These are phyloP conservation scores for Rhagonycha fulva DNA, from an alignment of 2,888 invertebrate genomes.

Conservation along the genomic window DNA sequence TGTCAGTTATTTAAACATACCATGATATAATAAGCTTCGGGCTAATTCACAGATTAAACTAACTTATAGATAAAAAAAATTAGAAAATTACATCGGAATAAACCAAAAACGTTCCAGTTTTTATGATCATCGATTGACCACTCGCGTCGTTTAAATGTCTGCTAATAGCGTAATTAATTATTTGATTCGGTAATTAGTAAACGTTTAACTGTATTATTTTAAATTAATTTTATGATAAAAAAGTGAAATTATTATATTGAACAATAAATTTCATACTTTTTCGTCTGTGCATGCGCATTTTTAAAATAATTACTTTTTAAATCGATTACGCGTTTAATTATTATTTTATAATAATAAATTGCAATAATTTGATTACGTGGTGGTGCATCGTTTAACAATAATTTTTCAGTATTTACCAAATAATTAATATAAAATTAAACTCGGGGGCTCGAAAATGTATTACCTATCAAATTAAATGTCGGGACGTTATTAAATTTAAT, in stretches of 20 bases:
- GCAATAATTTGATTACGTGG: slow-evolving; percentile 2
- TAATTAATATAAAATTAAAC: slow-evolving; percentile 30
- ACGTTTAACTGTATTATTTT: slow-evolving; percentile 6
- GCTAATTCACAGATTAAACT: slow-evolving; percentile 20
- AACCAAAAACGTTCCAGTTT: background rate
- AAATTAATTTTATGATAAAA: background rate
- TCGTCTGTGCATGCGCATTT: background rate
- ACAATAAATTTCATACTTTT: background rate
- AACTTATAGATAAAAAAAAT: slow-evolving; percentile 4
- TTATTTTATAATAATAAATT: background rate
- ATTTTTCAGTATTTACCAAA: slow-evolving; percentile 16
- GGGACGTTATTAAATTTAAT: slow-evolving; percentile 38
- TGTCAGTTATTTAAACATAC: slow-evolving; percentile 37
- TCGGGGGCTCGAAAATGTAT: slow-evolving; percentile 28
- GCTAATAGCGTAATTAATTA: slow-evolving; percentile 27
- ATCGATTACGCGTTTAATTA: background rate
- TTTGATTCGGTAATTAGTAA: slow-evolving; percentile 31
- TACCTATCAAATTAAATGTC: slow-evolving; percentile 39
- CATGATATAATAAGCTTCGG: slow-evolving; percentile 36
- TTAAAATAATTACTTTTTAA: background rate
- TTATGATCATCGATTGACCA: background rate
- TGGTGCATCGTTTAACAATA: slow-evolving; percentile 1
- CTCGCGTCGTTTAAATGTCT: background rate
- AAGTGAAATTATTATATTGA: background rate
- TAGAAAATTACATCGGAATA: background rate